phyloP scores from a whole-genome alignment of 1,140 invertebrate genomes.

The Mylabris phalerata region DNA sequence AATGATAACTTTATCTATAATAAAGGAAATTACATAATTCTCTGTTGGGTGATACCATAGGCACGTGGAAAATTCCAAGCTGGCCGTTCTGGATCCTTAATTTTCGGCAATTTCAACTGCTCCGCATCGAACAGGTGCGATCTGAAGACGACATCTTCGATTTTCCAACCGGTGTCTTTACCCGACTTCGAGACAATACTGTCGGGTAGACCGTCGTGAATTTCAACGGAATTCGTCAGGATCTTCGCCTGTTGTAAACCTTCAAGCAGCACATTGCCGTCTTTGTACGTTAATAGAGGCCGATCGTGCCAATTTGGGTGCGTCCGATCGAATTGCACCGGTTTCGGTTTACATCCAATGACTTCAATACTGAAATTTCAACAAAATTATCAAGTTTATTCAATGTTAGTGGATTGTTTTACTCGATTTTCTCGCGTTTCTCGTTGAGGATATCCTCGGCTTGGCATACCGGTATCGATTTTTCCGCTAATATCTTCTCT shows the following conservation, averaged over 20 bases:
- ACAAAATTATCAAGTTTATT: constrained; percentile 3
- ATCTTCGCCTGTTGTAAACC: constrained; percentile 65
- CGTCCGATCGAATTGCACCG: constrained; percentile 44
- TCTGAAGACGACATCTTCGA: constrained; percentile 56
- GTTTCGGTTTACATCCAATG: constrained; percentile 41
- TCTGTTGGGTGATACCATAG: constrained; percentile 62
- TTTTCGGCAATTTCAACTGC: constrained; percentile 67
- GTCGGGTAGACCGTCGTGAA: constrained; percentile 54
- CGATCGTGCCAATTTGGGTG: constrained; percentile 59
- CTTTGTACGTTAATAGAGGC: constrained; percentile 51
- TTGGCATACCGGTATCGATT: constrained; percentile 49
- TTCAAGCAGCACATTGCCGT: constrained; percentile 59
- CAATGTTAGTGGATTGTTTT: constrained; percentile 16
- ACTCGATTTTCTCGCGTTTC: constrained; percentile 32
- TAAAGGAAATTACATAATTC: constrained; percentile 58
- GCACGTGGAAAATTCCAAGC: constrained; percentile 62
- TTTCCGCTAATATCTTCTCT: constrained; percentile 45
- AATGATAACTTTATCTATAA: constrained; percentile 2
- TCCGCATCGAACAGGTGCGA: constrained; percentile 72
- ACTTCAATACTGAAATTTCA: constrained; percentile 43
- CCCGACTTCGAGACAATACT: constrained; percentile 44
- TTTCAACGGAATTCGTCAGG: constrained; percentile 65
- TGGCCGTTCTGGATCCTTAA: constrained; percentile 60
- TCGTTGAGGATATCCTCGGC: constrained; percentile 46
- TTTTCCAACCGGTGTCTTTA: constrained; percentile 47